These are phyloP conservation scores for Glyptemys insculpta DNA, from an alignment of 2,797 vertebrate species.

Conservation along the genomic window DNA sequence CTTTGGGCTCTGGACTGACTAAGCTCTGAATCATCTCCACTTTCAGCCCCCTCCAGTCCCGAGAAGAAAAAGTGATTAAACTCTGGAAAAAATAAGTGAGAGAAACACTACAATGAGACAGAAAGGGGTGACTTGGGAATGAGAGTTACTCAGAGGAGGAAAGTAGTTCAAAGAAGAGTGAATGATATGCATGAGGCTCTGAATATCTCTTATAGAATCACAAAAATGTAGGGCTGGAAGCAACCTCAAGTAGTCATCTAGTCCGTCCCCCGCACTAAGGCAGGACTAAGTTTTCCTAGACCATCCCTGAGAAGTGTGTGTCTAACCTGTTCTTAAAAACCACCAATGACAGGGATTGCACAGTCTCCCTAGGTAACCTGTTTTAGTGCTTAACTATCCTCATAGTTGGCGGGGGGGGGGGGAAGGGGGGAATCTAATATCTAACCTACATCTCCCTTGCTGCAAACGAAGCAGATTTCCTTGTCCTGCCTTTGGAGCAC, in stretches of 20 bases:
- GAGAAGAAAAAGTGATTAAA: not conserved
- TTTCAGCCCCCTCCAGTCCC: not conserved
- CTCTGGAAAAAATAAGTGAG: not conserved
- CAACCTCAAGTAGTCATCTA: no score
- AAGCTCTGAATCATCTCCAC: not conserved
- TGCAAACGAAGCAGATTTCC: not conserved
- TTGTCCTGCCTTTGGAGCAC: not conserved
- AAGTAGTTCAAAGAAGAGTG: not conserved
- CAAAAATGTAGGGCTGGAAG: no score
- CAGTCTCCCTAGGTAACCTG: not conserved
- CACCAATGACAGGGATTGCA: not conserved
- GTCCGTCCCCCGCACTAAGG: no score
- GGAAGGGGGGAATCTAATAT: no score
- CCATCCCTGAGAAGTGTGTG: no score
- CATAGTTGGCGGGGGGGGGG: not conserved
- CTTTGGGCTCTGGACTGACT: not conserved
- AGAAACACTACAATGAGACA: not conserved
- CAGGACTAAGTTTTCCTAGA: no score
- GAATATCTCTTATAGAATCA: not conserved
- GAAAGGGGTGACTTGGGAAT: not conserved
- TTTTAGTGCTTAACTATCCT: not conserved
- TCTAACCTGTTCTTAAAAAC: not conserved
- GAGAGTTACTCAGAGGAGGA: constrained; percentile 10
- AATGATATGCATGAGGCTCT: not conserved
- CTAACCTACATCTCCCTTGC: not conserved